These are phyloP conservation scores for Myopa tessellatipennis DNA, from an alignment of 2,888 invertebrate genomes.

Conservation along the genomic window DNA sequence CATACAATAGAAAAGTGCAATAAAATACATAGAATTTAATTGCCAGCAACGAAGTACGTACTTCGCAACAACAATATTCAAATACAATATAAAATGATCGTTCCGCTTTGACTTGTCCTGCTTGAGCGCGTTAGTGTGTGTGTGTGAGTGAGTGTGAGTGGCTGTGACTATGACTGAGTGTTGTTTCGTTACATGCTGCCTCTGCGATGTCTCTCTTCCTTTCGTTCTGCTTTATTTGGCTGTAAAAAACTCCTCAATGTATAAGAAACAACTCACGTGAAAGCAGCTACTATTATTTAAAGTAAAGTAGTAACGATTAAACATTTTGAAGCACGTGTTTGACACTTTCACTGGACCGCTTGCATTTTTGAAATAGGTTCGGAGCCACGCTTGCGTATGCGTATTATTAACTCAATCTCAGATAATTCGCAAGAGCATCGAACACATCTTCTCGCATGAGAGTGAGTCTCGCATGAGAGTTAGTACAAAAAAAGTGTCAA, in stretches of 20 bases:
- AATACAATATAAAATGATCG: slow-evolving; percentile 2
- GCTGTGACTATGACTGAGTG: background rate
- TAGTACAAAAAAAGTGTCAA: background rate
- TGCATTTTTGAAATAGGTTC: background rate
- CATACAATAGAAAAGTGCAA: slow-evolving; percentile 36
- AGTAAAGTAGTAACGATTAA: no score
- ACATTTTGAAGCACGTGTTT: background rate
- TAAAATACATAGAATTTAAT: slow-evolving; percentile 62
- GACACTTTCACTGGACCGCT: background rate
- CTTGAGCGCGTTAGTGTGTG: slow-evolving; percentile 4
- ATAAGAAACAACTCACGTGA: no score
- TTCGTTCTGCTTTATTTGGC: no score
- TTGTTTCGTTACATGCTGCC: background rate
- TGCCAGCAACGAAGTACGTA: slow-evolving; percentile 52
- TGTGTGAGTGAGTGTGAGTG: slow-evolving; percentile 6
- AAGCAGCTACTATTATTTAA: no score
- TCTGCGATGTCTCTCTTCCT: no score
- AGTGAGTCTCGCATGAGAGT: background rate
- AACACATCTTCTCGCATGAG: background rate
- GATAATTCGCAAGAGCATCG: background rate
- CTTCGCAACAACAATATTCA: slow-evolving; percentile 41
- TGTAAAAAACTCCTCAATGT: no score
- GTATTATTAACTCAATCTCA: slow-evolving; percentile 19
- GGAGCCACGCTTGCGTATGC: slow-evolving; percentile 34
- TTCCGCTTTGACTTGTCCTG: background rate